Base-by-base conservation (phyloP, 1,140 invertebrate genomes). In the Zaprionus davidi region DNA sequence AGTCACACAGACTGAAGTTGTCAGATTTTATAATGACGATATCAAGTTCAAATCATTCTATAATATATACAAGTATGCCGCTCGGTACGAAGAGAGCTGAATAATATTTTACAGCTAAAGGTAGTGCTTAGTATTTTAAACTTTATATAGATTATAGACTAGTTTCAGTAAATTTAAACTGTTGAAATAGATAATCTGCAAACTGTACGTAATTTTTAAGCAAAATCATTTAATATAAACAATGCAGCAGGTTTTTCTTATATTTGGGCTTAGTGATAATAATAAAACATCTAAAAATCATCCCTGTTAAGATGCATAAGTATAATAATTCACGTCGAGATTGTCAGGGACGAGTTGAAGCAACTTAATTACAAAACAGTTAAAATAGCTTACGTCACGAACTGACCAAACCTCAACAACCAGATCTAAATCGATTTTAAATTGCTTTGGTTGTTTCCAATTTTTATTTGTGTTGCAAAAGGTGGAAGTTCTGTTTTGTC, bases 361-460 rank as follows among this genome's bases (percentile, higher is more conserved):
- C 58, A 58, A 75, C 17, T 63, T 46, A 63, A 75, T 46, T 69
- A 74, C 26, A 51, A 69, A 69, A 57, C 38, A 56, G 58, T 56
- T 68, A 63, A 64, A 53, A 73, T 12, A 56, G n/a, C 24, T 51
- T 60, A 60, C 56, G 22, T 36, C 57, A 69, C 31, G 46, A 56
- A 51, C 11, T 46, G 67, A 56, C 53, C 67, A 70, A 70, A 22
- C 67, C 72, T 57, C 41, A 31, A 57, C 49, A 34, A 64, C 46
- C 67, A 58, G 53, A 75, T 75, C 67, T 51, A 70, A 75, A 75
- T 75, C 67, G 72, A 70, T 75, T 75, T 75, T 63, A 70, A 75
- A 75, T 75, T 75, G 67, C 67, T 63, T 67, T 56, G 31, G n/a
- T 51, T 55, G 66, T 38, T 57, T 44, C 22, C 71, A 70, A 57